phyloP scores from a whole-genome alignment of 2,888 invertebrate species.

The Malacosoma neustria region DNA sequence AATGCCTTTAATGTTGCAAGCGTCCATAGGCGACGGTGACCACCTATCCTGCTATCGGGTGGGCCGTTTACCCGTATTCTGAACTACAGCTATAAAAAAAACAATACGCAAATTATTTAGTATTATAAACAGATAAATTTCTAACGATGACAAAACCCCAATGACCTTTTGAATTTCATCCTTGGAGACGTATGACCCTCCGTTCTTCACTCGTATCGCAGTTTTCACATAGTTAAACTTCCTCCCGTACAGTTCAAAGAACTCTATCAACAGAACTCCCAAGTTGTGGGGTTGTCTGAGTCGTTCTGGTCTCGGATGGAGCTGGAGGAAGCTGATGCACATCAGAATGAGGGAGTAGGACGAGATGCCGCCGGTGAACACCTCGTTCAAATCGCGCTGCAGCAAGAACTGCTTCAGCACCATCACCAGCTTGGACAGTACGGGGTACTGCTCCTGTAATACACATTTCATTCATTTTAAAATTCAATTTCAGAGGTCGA shows the following conservation, averaged over 20 bases:
- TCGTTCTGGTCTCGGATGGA: conserved; percentile 90
- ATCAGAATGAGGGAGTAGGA: conserved; percentile 99
- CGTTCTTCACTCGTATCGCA: conserved; percentile 94
- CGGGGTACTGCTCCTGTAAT: conserved; percentile 83
- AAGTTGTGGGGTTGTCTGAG: conserved; percentile 81
- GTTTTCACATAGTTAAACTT: conserved; percentile 97
- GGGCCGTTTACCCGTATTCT: too few species aligned
- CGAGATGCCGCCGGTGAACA: conserved; percentile 99
- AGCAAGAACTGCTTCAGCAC: conserved; percentile 98
- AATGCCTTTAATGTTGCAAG: too few species aligned
- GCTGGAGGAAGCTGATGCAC: conserved; percentile 97
- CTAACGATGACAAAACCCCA: too few species aligned
- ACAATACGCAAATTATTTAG: too few species aligned
- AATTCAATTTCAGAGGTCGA: too few species aligned
- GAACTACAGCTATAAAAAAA: too few species aligned
- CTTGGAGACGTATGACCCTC: conserved; percentile 95
- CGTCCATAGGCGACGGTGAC: too few species aligned
- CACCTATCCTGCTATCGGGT: too few species aligned
- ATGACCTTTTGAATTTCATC: conserved; percentile 88
- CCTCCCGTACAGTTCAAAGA: conserved; percentile 97
- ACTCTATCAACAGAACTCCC: conserved; percentile 95
- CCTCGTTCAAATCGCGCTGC: conserved; percentile 98
- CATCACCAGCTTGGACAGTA: conserved; percentile 94
- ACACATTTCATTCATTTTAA: too few species aligned
- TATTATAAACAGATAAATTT: too few species aligned